Evolutionary conservation across 2,797 vertebrate genomes (phyloP), one percentile per base, ranked within the genome.

Genomic region (Staurois parvus): DNA sequence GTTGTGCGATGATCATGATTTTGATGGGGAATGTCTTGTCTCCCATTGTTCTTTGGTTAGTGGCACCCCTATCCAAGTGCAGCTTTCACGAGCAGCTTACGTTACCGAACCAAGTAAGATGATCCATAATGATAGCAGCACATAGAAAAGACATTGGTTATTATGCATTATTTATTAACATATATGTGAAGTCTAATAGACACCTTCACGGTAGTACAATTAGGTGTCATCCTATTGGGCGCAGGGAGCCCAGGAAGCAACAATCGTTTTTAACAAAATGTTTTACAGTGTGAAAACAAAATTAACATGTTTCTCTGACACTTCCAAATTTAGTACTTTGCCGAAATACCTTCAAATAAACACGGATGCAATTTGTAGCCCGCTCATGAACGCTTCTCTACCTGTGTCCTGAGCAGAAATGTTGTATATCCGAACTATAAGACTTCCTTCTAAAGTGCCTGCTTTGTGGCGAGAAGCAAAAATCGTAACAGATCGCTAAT

Each of bases 291-390:
- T 52, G 48, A 76, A 76, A 52, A 76, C 75, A 59, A 76, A 76
- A 76, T 76, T 59, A 76, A 76, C 75, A 76, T 76, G 48, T 76
- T 76, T 76, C 29, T 62, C 62, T 76, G 45, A 59, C 75, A 76
- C 75, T 48, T 76, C 52, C 26, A 30, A 29, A 76, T 76, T 76
- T 76, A 32, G 75, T 62, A 62, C 26, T 66, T 76, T 76, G 75
- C 75, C 62, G 75, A 76, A 76, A 17, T 76, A 76, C 45, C 29
- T 76, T 62, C 11, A 30, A 48, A 75, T 52, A 75, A 78, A 78
- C 48, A 78, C 19, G 64, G 28, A 15, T 66, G 64, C 64, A 28
- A 66, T 66, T 29, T 4, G 64, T 66, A 66, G 64, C 26, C 19
- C 26, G 62, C 62, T 64, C 56, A n/a, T 64, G 8, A 9, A 11